Evolutionary conservation across 2,797 vertebrate species (phyloP).

Genomic region (Mus minutoides): DNA sequence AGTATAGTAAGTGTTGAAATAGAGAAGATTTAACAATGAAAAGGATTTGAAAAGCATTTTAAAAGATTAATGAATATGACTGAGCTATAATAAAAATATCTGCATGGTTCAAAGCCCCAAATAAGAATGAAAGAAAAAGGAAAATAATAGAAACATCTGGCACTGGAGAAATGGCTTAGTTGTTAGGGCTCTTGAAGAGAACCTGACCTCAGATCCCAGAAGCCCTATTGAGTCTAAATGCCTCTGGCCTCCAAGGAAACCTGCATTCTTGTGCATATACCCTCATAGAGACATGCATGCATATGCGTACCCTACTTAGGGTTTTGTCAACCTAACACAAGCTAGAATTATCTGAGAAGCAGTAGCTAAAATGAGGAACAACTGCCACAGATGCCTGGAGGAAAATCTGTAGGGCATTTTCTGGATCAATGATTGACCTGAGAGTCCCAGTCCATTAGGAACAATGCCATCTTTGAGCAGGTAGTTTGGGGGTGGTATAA

Average conservation of each 20-base stretch:
- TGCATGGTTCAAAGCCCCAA: background rate
- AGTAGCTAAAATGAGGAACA: background rate
- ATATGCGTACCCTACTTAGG: background rate
- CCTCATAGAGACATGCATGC: background rate
- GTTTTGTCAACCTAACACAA: background rate
- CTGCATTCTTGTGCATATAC: background rate
- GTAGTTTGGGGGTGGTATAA: background rate
- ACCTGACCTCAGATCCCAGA: background rate
- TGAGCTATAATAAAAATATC: background rate
- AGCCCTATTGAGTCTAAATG: background rate
- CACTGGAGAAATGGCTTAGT: background rate
- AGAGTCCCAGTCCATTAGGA: background rate
- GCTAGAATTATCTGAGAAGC: background rate
- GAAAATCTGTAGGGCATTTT: background rate
- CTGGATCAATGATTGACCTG: background rate
- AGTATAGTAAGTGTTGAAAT: background rate
- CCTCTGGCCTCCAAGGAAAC: background rate
- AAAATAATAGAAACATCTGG: slow-evolving; percentile 8
- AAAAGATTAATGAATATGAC: slow-evolving; percentile 14
- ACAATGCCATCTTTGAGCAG: background rate
- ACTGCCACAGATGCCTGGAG: background rate
- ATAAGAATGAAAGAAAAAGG: background rate
- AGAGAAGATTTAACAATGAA: background rate
- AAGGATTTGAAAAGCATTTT: background rate
- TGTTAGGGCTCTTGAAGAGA: background rate